These are phyloP conservation scores for Eristalis tenax DNA, from an alignment of 2,888 invertebrate genomes.

Conservation along the genomic window DNA sequence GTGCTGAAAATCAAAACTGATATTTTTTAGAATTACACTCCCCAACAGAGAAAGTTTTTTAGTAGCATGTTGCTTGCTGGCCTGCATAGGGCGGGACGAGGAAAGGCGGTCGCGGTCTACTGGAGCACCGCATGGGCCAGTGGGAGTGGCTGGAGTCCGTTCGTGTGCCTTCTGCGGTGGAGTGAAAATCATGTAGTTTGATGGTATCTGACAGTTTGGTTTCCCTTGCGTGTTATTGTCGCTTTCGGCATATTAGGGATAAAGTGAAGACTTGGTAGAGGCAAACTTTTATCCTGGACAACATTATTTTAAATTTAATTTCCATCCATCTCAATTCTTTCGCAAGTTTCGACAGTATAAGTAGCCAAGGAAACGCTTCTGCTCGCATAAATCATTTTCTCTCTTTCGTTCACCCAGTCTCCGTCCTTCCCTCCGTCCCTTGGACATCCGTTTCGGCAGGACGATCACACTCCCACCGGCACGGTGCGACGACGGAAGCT, in stretches of 20 bases:
- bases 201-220: conserved; percentile 14
- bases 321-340: conserved; percentile 74
- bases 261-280: too few relatives aligned
- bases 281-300: conserved; percentile 74
- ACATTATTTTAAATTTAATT: conserved; percentile 78
- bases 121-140: neutral
- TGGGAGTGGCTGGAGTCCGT: neutral
- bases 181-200: neutral
- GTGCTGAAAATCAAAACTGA: conserved; percentile 53
- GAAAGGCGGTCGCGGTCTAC: neutral
- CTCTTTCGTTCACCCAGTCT: neutral
- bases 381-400: conserved; percentile 60
- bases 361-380: conserved; percentile 67
- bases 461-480: conserved; percentile 6
- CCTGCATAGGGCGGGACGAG: neutral
- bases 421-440: too few relatives aligned
- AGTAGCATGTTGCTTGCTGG: conserved; percentile 15
- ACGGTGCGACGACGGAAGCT: conserved; percentile 28
- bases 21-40: conserved; percentile 23
- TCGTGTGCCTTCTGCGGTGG: neutral
- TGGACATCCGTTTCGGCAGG: neutral
- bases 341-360: conserved; percentile 78
- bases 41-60: conserved; percentile 9
- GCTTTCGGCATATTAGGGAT: conserved; percentile 7
- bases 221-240: conserved; percentile 29